Evolutionary conservation across 2,888 invertebrate species (phyloP), one percentile per base, ranked within the genome.

Genomic region (Patella pellucida): DNA sequence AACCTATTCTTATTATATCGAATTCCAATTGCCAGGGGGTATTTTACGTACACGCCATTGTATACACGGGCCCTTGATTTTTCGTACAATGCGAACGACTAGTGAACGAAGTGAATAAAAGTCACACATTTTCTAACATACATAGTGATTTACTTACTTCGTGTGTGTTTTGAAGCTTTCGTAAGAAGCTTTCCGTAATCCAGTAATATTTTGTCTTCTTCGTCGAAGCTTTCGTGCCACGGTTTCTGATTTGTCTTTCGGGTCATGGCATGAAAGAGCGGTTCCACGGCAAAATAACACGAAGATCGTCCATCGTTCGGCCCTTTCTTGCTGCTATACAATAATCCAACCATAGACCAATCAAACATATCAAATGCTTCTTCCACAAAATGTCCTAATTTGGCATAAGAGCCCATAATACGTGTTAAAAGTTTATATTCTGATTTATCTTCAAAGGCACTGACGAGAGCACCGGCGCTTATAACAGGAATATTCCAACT

Each of bases 401-500:
- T 86, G 16, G 80, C 83, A 80, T 86, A 89, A n/a, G 83, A 79
- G 1, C 84, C 86, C 52, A 79, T 78, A 1, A 88, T 81, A 3
- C 87, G 81, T 3, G 96, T 97, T 79, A 97, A 92, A 0, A 95
- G 95, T 23, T 94, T 94, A 89, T 94, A 97, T 75, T 94, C 85
- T 70, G 54, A 31, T 16, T 76, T 82, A 73, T 88, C 83, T 14
- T 83, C 81, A 73, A 89, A 89, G 11, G 84, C 87, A 19, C 78
- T 67, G 5, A 85, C 87, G 14, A 86, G 71, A 3, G 86, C 89
- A 0, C 86, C 88, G 7, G 85, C 84, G 15, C 96, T 96, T 85
- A 96, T 96, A 83, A 97, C 95, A 0, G 96, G 96, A 0, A 95
- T 95, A 12, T 76, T 76, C 96, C 96, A 96, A 89, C 95, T 95